Percentiles rank a stretch among this genome's conserved stretches.
These are phyloP conservation scores for Cebus imitator DNA, from an alignment of 2,113 vertebrate species.

Conservation along the genomic window DNA sequence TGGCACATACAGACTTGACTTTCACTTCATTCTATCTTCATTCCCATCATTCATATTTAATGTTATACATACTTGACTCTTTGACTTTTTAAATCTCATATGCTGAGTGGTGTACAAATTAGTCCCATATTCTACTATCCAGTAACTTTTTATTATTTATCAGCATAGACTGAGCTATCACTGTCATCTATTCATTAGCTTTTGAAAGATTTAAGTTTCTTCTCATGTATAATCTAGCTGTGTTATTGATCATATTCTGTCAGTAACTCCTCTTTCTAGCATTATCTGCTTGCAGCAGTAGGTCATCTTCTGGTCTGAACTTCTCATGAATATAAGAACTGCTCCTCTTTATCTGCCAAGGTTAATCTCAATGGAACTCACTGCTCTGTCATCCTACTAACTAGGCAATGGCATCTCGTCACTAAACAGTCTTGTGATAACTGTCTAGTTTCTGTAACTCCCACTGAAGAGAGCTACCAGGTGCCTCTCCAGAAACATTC, in stretches of 20 bases:
- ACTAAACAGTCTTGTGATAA: not conserved
- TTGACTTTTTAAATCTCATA: conserved; percentile 2
- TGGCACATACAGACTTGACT: conserved; percentile 35
- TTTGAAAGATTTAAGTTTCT: conserved; percentile 58
- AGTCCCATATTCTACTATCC: not conserved
- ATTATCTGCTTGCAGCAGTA: conserved; percentile 22
- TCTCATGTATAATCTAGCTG: conserved; percentile 16
- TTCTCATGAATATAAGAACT: conserved; percentile 23
- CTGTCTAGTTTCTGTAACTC: not conserved
- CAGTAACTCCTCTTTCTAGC: conserved; percentile 42
- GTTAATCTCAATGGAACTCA: conserved; percentile 1
- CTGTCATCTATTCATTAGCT: conserved; percentile 65
- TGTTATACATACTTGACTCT: not conserved
- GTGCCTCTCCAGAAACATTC: not conserved
- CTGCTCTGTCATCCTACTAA: not conserved
- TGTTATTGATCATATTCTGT: conserved; percentile 62
- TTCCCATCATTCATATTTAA: conserved; percentile 66
- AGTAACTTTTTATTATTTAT: conserved; percentile 61
- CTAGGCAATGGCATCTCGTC: not conserved
- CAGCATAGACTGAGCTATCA: conserved; percentile 49
- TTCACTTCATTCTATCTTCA: not conserved
- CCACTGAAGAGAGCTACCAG: not conserved
- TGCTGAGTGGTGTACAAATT: conserved; percentile 49
- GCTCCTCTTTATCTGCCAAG: not conserved
- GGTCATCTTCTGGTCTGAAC: conserved; percentile 47